Evolutionary conservation across 2,888 invertebrate genomes (phyloP).

Genomic region (Chorisops tibialis): DNA sequence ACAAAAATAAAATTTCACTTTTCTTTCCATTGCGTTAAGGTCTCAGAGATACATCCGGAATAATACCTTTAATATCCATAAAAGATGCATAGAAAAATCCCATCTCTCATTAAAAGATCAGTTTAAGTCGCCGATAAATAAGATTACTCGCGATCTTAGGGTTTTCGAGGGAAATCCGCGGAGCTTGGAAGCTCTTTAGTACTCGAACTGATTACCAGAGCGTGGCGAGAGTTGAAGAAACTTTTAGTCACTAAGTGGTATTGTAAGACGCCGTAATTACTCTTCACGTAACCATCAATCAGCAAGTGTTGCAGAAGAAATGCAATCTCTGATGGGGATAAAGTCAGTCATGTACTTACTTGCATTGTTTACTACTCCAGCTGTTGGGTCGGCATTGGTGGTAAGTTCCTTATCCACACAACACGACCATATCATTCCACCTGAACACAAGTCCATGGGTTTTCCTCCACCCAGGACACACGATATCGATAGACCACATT

Average conservation of each 20-base stretch:
- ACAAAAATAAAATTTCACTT: not conserved
- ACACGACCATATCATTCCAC: slow-evolving; percentile 93
- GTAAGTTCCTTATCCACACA: slow-evolving; percentile 75
- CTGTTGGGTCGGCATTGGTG: slow-evolving; percentile 56
- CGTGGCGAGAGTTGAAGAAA: slow-evolving; percentile 3
- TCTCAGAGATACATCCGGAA: too few species aligned
- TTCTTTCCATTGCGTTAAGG: too few species aligned
- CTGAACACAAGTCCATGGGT: slow-evolving; percentile 85
- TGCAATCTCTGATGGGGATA: not conserved
- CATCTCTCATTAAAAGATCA: too few species aligned
- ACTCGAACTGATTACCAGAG: not conserved
- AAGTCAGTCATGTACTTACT: slow-evolving; percentile 65
- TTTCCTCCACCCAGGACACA: slow-evolving; percentile 85
- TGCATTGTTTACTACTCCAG: slow-evolving; percentile 75
- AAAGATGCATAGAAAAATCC: too few species aligned
- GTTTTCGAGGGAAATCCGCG: too few species aligned
- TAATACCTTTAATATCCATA: too few species aligned
- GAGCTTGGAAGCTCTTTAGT: too few species aligned
- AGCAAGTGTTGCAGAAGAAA: not conserved
- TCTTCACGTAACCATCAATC: not conserved
- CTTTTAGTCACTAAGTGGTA: not conserved
- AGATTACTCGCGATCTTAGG: too few species aligned
- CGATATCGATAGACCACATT: slow-evolving; percentile 86
- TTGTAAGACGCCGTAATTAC: not conserved
- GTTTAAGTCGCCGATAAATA: too few species aligned